Evolutionary conservation across 2,113 vertebrate species (phyloP), one percentile per base, ranked within the genome.

Genomic region (Athene cunicularia): DNA sequence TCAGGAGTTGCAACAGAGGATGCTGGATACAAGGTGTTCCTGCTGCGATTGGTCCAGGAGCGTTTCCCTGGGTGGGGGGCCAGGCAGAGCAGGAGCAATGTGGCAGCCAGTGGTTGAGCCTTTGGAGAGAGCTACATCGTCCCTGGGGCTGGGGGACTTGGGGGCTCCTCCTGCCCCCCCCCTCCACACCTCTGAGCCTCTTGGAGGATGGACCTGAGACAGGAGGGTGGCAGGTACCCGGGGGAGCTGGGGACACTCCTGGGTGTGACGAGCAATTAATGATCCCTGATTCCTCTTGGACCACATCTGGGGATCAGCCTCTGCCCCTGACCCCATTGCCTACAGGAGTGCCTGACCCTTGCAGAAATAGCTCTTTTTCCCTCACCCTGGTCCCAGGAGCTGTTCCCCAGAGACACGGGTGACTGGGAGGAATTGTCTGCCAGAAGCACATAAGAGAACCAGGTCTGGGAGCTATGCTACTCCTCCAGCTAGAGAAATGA

Each of bases 61-160:
- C 3, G 0, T 28, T 81, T 72, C 23, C 41, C 52, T 14, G 35
- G 2, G 8, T 8, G 23, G 19, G 9, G 33, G n/a, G 16, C 2
- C 12, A 20, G 23, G 85, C 30, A 53, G 72, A 68, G 37, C 50
- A 27, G 39, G 39, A 67, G 52, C 35, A 56, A 33, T 3, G 43
- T 28, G 50, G 32, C 68, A 35, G 56, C 14, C 43, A 41, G 28
- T 0, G 8, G 5, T 10, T 77, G 50, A 1, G 7, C 33, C 33
- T 70, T 10, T 1, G 8, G 30, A 12, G 33, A 85, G 20, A 43
- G 11, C 23, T 45, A 5, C 14, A 50, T 21, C n/a, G 4, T 6
- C 8, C 18, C 39, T n/a, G 68, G 83, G 49, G 15, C 23, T 32
- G 43, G 16, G 37, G n/a, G 14, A 6, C 0, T 0, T 10, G 20